Evolutionary conservation across 2,888 invertebrate species (phyloP), one percentile per base, ranked within the genome.

Genomic region (Drosophila niveifrons): DNA sequence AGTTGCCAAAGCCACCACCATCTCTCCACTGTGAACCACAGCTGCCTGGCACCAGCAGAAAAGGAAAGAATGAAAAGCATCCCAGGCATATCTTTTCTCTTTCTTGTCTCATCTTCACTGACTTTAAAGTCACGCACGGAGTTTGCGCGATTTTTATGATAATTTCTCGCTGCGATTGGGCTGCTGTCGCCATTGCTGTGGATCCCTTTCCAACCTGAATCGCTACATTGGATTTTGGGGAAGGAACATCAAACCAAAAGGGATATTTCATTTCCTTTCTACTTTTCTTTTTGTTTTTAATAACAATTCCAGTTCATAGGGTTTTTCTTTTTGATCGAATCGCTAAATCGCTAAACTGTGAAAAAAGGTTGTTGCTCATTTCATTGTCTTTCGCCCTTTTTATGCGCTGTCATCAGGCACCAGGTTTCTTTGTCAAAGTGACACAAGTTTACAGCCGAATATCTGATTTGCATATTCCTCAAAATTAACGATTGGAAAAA

Each of bases 111-210:
- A 23, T 48, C 56, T 55, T 23, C 23, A 39, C 43, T 62, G 70
- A 74, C 69, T 88, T 87, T 88, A 80, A 88, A 86, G 82, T 86
- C 77, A 82, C 71, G 72, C 75, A 88, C 83, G 74, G 88, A 83
- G 89, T 89, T 80, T 88, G 86, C 86, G 86, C 89, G 64, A 89
- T 82, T 86, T 85, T 89, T 85, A 88, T 88, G 83, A 83, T 86
- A 86, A 89, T 89, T 88, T 86, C 59, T 62, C 44, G 68, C 66
- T 67, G 66, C 80, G 75, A 84, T 89, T 89, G 89, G 88, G 64
- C 75, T 69, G 70, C 51, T 64, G 63, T 72, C 80, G 88, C 80
- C 89, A 89, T 85, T 66, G 82, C 73, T 48, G 50, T 67, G 75
- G 68, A 67, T 68, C 68, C 78, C 67, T 43, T 47, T 41, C n/a